Conservation (phyloP, 2,113 vertebrate species). For the Lasiurus borealis region DNA sequence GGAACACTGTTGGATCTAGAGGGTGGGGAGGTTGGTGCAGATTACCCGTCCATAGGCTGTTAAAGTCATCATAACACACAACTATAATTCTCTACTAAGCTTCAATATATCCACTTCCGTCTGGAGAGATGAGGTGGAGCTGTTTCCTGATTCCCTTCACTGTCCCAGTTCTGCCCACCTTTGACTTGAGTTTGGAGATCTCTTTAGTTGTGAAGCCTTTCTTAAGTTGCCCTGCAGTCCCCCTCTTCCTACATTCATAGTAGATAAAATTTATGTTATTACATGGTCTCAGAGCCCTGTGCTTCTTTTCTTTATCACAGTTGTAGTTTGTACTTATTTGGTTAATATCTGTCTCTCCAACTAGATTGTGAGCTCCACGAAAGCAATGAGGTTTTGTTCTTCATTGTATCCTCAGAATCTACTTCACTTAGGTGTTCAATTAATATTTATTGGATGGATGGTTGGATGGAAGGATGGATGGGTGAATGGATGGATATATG, state of each 20-base stretch:
- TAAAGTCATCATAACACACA: not conserved
- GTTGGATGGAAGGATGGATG: not conserved
- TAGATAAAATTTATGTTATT: not conserved
- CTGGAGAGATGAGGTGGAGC: not conserved
- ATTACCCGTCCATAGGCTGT: not conserved
- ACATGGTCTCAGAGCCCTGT: not conserved
- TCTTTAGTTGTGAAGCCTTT: not conserved
- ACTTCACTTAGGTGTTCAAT: not conserved
- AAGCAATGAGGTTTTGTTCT: not conserved
- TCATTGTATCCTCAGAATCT: not conserved
- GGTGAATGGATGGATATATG: not conserved
- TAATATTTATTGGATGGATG: not conserved
- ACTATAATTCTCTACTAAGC: not conserved
- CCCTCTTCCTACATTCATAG: no score
- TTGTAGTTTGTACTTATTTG: not conserved
- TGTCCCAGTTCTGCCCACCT: not conserved
- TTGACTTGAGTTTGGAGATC: not conserved
- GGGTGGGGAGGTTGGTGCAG: not conserved
- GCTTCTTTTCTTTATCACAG: not conserved
- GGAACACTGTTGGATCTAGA: not conserved
- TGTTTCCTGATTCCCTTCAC: not conserved
- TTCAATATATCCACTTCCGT: not conserved
- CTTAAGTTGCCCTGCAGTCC: not conserved
- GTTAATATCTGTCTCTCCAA: not conserved
- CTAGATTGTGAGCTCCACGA: not conserved